These are phyloP conservation scores for Leptinotarsa peninsularis DNA, from an alignment of 2,888 invertebrate species.

Conservation along the genomic window DNA sequence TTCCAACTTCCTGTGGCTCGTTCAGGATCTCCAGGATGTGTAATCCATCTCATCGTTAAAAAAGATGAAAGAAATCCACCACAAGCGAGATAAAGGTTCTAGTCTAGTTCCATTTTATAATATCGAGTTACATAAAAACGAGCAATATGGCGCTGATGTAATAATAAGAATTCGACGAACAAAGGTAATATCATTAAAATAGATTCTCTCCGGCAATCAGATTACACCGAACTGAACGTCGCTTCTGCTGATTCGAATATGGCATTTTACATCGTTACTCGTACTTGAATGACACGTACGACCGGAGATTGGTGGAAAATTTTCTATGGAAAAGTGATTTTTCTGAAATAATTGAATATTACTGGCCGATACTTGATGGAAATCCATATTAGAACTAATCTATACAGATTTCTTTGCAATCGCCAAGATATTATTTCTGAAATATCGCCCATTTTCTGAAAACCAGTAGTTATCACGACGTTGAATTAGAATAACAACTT, in stretches of 20 bases:
- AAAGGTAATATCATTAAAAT: conserved; percentile 28
- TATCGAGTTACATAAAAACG: conserved; percentile 17
- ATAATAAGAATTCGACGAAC: conserved; percentile 20
- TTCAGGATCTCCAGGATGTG: background rate
- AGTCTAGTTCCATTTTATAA: background rate
- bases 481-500: too few relatives aligned
- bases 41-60: conserved; percentile 3
- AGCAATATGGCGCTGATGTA: conserved; percentile 24
- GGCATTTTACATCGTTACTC: conserved; percentile 30
- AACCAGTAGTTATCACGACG: too few relatives aligned
- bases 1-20: background rate
- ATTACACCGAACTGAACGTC: conserved; percentile 33
- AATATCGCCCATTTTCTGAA: too few relatives aligned
- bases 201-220: conserved; percentile 25
- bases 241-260: conserved; percentile 28
- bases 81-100: background rate
- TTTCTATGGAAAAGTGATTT: too few relatives aligned
- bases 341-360: too few relatives aligned
- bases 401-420: too few relatives aligned
- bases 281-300: conserved; percentile 15
- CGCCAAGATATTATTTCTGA: too few relatives aligned
- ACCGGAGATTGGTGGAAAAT: too few relatives aligned
- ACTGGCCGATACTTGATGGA: too few relatives aligned
- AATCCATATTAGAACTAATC: too few relatives aligned
- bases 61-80: background rate